phyloP scores from a whole-genome alignment of 2,888 invertebrate genomes.

The Halictus quadricinctus region DNA sequence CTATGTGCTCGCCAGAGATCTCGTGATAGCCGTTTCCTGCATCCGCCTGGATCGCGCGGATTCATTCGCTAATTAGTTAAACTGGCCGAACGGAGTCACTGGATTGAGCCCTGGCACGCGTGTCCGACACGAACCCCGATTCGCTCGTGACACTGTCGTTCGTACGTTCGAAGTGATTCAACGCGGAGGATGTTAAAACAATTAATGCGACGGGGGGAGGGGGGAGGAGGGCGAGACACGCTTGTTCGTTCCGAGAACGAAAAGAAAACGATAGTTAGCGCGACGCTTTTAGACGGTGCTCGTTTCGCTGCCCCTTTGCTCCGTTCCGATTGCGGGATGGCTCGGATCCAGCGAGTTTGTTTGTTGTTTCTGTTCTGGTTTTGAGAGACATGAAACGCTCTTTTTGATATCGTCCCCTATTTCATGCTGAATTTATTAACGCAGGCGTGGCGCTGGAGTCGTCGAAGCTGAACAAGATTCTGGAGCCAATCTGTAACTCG shows the following conservation, averaged over 20 bases:
- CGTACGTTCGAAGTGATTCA: constrained; percentile 29
- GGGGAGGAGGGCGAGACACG: neutral
- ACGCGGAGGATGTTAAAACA: constrained; percentile 37
- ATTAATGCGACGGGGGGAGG: constrained; percentile 22
- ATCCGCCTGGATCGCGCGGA: constrained; percentile 60
- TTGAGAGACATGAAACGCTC: neutral
- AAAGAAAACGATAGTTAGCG: neutral
- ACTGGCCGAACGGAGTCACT: constrained; percentile 13
- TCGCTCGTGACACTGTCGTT: constrained; percentile 17
- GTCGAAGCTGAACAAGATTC: neutral
- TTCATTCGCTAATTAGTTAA: constrained; percentile 59
- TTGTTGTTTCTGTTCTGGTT: constrained; percentile 1
- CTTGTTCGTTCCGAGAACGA: constrained; percentile 12
- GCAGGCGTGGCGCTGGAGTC: neutral
- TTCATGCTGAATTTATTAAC: neutral
- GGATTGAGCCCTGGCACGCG: constrained; percentile 27
- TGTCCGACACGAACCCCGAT: constrained; percentile 19
- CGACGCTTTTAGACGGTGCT: neutral
- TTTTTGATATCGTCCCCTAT: neutral
- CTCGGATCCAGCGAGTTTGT: neutral
- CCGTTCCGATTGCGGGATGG: neutral
- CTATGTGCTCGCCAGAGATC: constrained; percentile 31
- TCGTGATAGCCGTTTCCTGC: constrained; percentile 62
- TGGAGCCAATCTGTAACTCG: neutral
- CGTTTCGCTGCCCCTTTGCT: neutral